Conservation (phyloP, 2,113 vertebrate species). For the Crotophaga sulcirostris region DNA sequence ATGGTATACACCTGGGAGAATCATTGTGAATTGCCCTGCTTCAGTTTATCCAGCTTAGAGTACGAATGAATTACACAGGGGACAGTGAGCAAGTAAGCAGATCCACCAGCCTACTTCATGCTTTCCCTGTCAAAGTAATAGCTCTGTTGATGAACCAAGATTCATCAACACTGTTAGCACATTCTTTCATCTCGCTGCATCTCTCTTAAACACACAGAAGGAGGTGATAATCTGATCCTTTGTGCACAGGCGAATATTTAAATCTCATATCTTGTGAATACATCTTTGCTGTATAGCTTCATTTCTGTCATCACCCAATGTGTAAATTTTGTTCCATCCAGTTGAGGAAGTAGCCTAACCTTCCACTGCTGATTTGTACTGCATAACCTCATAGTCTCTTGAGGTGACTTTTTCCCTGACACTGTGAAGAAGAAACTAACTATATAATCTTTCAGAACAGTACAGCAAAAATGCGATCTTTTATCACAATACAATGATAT, state of each 20-base stretch:
- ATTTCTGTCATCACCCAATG: background rate
- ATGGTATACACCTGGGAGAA: background rate
- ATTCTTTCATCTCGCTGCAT: background rate
- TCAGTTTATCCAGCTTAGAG: background rate
- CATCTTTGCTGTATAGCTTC: background rate
- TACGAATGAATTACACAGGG: background rate
- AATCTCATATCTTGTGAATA: background rate
- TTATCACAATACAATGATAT: background rate
- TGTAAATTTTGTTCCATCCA: background rate
- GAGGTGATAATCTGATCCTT: background rate
- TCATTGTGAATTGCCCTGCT: background rate
- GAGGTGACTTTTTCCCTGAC: background rate
- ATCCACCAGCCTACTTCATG: background rate
- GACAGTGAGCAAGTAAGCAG: accelerated
- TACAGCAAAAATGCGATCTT: background rate
- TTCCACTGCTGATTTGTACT: background rate
- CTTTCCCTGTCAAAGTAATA: background rate
- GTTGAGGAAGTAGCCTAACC: background rate
- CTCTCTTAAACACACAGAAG: background rate
- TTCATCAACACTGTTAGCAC: background rate
- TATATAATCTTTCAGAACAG: accelerated
- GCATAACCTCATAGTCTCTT: background rate
- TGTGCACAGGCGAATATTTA: background rate
- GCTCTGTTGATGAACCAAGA: background rate
- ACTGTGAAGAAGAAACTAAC: background rate